These are phyloP conservation scores for Chloropsis cyanopogon DNA, from an alignment of 2,113 vertebrate species.

Conservation along the genomic window DNA sequence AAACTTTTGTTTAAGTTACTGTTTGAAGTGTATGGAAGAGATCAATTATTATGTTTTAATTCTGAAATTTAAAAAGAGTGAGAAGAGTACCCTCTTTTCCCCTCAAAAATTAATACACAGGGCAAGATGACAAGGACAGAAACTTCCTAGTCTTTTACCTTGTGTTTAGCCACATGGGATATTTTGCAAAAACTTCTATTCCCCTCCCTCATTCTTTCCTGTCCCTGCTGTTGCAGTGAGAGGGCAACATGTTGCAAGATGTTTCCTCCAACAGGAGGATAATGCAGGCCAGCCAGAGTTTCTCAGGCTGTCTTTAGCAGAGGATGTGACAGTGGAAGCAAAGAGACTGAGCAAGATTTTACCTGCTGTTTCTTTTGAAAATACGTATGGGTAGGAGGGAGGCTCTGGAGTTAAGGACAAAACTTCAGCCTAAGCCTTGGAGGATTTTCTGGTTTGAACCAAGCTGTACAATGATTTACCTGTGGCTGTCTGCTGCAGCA, in stretches of 20 bases:
- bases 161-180: not conserved
- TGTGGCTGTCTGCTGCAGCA: not conserved
- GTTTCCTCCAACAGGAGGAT: not conserved
- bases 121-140: not conserved
- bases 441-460: not conserved
- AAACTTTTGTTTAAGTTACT: not conserved
- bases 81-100: not conserved
- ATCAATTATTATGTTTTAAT: not conserved
- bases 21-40: not conserved
- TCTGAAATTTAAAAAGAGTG: not conserved
- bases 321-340: not conserved
- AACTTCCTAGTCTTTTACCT: not conserved
- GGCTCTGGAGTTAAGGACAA: not conserved
- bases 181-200: not conserved
- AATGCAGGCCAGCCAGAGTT: not conserved
- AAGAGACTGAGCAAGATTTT: not conserved
- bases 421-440: not conserved
- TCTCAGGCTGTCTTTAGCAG: not conserved
- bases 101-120: not conserved
- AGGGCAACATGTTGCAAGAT: rapidly evolving
- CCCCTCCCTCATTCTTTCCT: not conserved
- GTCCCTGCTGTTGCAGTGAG: rapidly evolving
- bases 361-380: not conserved
- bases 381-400: rapidly evolving
- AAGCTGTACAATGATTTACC: not conserved